Conservation (phyloP, 2,113 vertebrate species). For the Solea solea region DNA sequence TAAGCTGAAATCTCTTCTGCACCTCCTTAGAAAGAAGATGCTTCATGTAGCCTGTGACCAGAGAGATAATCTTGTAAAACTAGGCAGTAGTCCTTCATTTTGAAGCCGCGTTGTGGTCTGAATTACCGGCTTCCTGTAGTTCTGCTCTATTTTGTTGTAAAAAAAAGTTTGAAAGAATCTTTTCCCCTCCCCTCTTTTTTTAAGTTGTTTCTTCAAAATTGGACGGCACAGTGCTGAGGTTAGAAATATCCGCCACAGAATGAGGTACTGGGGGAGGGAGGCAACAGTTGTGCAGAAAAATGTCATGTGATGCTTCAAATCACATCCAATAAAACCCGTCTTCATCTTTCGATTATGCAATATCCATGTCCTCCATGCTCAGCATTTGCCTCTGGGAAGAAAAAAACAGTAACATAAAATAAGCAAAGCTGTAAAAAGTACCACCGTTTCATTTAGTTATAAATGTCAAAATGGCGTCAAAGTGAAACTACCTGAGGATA, state of each 20-base stretch:
- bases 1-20: neutral
- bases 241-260: slow-evolving; percentile 45
- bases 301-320: slow-evolving; percentile 27
- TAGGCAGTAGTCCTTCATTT: slow-evolving; percentile 28
- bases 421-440: neutral
- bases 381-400: slow-evolving; percentile 85
- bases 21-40: slow-evolving; percentile 1
- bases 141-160: slow-evolving; percentile 9
- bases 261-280: slow-evolving; percentile 27
- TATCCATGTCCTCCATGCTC: slow-evolving; percentile 85
- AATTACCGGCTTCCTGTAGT: slow-evolving; percentile 11
- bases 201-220: slow-evolving; percentile 20
- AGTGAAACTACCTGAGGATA: slow-evolving; percentile 85
- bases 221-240: slow-evolving; percentile 63
- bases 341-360: slow-evolving; percentile 63
- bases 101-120: slow-evolving; percentile 8
- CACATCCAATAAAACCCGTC: slow-evolving; percentile 33
- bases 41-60: slow-evolving; percentile 2
- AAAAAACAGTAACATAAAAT: neutral
- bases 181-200: neutral
- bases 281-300: slow-evolving; percentile 18
- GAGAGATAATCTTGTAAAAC: slow-evolving; percentile 22
- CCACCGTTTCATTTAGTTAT: neutral
- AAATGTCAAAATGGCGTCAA: neutral
- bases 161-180: neutral